Conservation (phyloP, 1,140 invertebrate species). For the Microplitis demolitor region DNA sequence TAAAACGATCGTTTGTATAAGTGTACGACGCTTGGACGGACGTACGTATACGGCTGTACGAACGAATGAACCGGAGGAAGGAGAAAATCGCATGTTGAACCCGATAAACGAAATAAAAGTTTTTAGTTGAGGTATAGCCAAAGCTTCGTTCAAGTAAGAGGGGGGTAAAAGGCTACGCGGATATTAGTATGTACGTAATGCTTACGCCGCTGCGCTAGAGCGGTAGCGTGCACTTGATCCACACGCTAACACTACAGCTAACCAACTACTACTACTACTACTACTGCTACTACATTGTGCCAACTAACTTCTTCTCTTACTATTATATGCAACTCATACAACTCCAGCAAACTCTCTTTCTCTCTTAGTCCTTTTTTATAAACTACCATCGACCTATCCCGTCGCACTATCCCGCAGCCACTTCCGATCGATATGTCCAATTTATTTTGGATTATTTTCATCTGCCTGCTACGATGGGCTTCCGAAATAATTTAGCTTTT, state of each 20-base stretch:
- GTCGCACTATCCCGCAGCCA: background rate
- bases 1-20: no score
- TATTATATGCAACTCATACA: no score
- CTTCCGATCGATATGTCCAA: constrained; percentile 43
- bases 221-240: constrained; percentile 38
- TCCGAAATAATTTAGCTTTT: background rate
- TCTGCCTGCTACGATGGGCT: background rate
- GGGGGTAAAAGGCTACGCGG: constrained; percentile 9
- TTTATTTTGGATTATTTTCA: constrained; percentile 52
- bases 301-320: background rate
- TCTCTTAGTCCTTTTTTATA: no score
- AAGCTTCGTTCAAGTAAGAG: background rate
- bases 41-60: no score
- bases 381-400: no score
- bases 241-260: constrained; percentile 26
- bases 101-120: constrained; percentile 54
- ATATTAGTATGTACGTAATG: constrained; percentile 37
- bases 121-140: constrained; percentile 23
- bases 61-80: constrained; percentile 22
- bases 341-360: no score
- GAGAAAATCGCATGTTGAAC: constrained; percentile 50
- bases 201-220: constrained; percentile 32
- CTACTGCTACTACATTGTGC: constrained; percentile 5
- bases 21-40: no score
- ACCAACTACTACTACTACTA: constrained; percentile 27